Evolutionary conservation across 1,140 invertebrate genomes (phyloP).

Genomic region (Ips typographus): DNA sequence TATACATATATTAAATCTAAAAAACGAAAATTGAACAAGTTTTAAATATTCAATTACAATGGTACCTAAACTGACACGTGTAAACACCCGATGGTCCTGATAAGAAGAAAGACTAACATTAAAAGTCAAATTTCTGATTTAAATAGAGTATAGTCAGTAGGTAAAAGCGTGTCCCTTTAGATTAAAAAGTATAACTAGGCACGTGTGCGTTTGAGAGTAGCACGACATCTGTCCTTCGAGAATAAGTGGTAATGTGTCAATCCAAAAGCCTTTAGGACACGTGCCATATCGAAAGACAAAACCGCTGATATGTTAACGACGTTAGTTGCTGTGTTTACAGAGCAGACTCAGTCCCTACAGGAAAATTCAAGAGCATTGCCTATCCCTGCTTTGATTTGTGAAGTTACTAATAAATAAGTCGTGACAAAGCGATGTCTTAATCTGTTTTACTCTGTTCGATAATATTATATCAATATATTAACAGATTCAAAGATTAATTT

Average conservation of each 20-base stretch:
- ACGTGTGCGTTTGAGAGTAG: slow-evolving; percentile 22
- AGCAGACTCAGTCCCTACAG: slow-evolving; percentile 9
- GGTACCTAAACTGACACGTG: slow-evolving; percentile 7
- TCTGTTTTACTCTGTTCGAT: background rate
- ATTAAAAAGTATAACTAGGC: slow-evolving; percentile 27
- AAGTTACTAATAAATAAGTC: slow-evolving; percentile 10
- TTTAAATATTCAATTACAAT: background rate
- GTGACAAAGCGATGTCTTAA: background rate
- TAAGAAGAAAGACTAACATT: background rate
- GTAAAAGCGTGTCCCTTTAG: slow-evolving; percentile 3
- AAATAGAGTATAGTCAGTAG: slow-evolving; percentile 5
- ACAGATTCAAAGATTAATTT: too few relatives aligned
- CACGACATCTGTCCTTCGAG: slow-evolving; percentile 23
- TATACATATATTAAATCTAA: too few relatives aligned
- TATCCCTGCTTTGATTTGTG: slow-evolving; percentile 22
- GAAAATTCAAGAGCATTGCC: slow-evolving; percentile 20
- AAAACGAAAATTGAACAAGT: background rate
- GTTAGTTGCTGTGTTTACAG: slow-evolving; percentile 27
- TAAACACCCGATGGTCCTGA: slow-evolving; percentile 1
- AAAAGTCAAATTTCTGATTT: slow-evolving; percentile 23
- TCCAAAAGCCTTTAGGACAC: slow-evolving; percentile 16
- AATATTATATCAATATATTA: too few relatives aligned
- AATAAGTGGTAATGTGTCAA: slow-evolving; percentile 30
- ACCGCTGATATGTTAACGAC: slow-evolving; percentile 23
- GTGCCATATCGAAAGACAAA: slow-evolving; percentile 26